Evolutionary conservation across 2,797 vertebrate genomes (phyloP).

Genomic region (Gobio occitaniae): DNA sequence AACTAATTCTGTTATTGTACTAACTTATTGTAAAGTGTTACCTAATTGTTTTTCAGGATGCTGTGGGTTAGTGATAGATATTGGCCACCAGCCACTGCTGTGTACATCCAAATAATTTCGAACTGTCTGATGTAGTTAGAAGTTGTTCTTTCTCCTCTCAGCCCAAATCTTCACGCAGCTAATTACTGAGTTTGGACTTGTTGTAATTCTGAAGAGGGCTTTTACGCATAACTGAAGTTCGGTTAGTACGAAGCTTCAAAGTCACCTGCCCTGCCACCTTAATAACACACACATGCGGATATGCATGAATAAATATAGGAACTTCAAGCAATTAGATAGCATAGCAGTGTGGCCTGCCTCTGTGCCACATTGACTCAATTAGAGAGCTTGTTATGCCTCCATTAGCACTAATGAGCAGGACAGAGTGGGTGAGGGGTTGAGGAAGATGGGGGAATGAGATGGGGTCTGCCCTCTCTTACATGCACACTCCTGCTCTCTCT

Average conservation of each 20-base stretch:
- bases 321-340: constrained; percentile 60
- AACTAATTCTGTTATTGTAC: too few relatives aligned
- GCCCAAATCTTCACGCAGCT: constrained; percentile 35
- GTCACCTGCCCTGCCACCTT: constrained; percentile 55
- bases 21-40: too few relatives aligned
- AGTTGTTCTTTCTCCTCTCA: constrained; percentile 9
- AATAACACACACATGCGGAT: constrained; percentile 58
- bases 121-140: background rate
- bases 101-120: background rate
- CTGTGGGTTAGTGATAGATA: background rate
- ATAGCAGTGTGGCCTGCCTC: constrained; percentile 59
- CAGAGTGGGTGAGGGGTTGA: constrained; percentile 55
- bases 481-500: constrained; percentile 49
- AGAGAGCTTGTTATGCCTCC: constrained; percentile 68
- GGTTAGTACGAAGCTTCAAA: constrained; percentile 57
- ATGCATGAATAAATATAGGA: constrained; percentile 65
- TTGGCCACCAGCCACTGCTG: too few relatives aligned
- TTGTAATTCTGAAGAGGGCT: constrained; percentile 58
- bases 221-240: constrained; percentile 54
- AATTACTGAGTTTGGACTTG: constrained; percentile 57
- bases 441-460: constrained; percentile 47
- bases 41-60: background rate
- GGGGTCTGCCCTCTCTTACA: constrained; percentile 56
- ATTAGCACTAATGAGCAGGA: constrained; percentile 70
- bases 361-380: constrained; percentile 66